Evolutionary conservation across 2,113 vertebrate genomes (phyloP), one percentile per base, ranked within the genome.

Genomic region (Aldabrachelys gigantea): DNA sequence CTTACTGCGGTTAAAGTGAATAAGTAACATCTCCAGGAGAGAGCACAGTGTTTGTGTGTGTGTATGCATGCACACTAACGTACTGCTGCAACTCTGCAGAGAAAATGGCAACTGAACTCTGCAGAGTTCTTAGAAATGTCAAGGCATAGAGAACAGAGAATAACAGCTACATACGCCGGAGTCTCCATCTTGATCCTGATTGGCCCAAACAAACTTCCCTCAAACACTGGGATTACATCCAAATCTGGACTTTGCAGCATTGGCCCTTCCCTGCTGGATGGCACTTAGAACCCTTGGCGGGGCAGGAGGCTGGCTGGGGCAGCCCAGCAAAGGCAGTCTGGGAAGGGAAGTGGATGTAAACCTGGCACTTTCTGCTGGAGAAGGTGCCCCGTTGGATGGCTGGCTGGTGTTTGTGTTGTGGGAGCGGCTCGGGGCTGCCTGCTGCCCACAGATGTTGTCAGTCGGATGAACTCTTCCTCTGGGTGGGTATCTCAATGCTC

Each of bases 1-100:
- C 29, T 65, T 35, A 65, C 62, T 31, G 35, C 6, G 4, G 62
- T 12, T 65, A 65, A 65, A 31, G 24, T 25, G 56, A 65, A 35
- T 35, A 65, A 65, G 35, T 14, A 35, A 13, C 29, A 65, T 65
- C 62, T 35, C 62, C 62, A 65, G 62, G 62, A 65, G 62, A 35
- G 35, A 65, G 62, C 62, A 65, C 62, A 7, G 50, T 5, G 4
- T 50, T 4, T 50, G 62, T 16, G 62, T 8, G 12, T 3, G 62
- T 5, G 2, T 7, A 3, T 2, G 62, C 16, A 4, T 16, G 7
- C 7, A 3, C 27, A 35, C 22, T 35, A n/a, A 69, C 31, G 19
- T 14, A 69, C 3, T 69, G 7, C 65, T 8, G 65, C 16, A 69
- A n/a, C 14, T 69, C 35, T n/a, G 35, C 7, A 7, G 35, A 69